phyloP scores from a whole-genome alignment of 1,140 invertebrate species.

The Bradysia coprophila region DNA sequence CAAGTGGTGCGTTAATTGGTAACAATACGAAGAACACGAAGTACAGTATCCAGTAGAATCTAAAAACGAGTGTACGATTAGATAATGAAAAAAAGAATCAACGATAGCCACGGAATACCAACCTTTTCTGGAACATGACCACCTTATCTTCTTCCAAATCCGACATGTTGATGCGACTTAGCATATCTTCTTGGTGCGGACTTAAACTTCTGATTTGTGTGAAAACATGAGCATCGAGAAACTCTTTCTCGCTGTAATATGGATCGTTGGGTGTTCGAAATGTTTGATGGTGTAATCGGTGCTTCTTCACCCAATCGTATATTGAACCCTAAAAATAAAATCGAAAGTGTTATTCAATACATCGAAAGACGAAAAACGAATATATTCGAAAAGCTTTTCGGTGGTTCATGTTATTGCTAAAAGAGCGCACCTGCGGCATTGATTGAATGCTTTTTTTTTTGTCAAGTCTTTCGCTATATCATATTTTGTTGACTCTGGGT shows the following conservation, averaged over 20 bases:
- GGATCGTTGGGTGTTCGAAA: slow-evolving; percentile 80
- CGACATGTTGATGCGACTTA: slow-evolving; percentile 58
- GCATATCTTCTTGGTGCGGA: slow-evolving; percentile 44
- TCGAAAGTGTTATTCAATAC: too few species aligned
- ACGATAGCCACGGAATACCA: too few species aligned
- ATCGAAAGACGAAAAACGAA: too few species aligned
- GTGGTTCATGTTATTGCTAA: too few species aligned
- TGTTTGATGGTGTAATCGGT: slow-evolving; percentile 79
- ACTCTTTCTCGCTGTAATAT: slow-evolving; percentile 70
- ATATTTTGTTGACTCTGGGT: too few species aligned
- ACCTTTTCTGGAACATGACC: slow-evolving; percentile 70
- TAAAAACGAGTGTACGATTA: slow-evolving; percentile 21
- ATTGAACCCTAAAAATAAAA: slow-evolving; percentile 40
- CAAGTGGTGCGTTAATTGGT: slow-evolving; percentile 50
- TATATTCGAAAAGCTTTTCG: too few species aligned
- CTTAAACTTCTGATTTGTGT: slow-evolving; percentile 47
- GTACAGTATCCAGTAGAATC: slow-evolving; percentile 51
- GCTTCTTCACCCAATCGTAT: slow-evolving; percentile 60
- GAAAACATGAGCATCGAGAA: slow-evolving; percentile 67
- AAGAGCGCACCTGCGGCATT: too few species aligned
- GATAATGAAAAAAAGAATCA: slow-evolving; percentile 2
- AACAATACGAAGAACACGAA: slow-evolving; percentile 40
- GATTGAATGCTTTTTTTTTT: too few species aligned
- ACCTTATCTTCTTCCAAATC: slow-evolving; percentile 71
- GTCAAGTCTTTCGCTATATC: too few species aligned